Base-by-base conservation (phyloP, 37 sponge, comb jelly and placozoan genomes). In the Cliona cf. orientalis region DNA sequence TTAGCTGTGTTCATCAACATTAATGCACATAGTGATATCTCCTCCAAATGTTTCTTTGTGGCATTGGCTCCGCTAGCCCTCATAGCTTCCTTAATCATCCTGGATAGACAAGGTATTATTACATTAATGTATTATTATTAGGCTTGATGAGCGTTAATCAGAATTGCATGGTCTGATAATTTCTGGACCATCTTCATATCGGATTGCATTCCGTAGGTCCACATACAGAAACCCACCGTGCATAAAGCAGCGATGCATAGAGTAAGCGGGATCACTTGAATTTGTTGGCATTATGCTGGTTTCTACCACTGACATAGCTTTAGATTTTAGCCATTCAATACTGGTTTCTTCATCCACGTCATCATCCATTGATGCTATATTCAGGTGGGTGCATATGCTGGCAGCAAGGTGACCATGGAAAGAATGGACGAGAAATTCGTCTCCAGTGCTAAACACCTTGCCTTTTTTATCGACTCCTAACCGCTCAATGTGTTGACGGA, bases 151-250 rank as follows among this genome's bases (percentile, higher is more conserved):
- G n/a, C n/a, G n/a, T n/a, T n/a, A n/a, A n/a, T n/a, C n/a, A n/a
- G n/a, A n/a, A n/a, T 34, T 69, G 41, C 69, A 69, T 6, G 17
- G 58, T 46, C 58, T 7, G 25, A 74, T 49, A 12, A 74, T 74
- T 6, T 55, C 32, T 12, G 53, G 56, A 46, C 75, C 75, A 35
- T 74, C 28, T 49, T 74, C 75, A 11, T 26, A 55, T 7, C 75
- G 28, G 17, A 74, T 74, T 26, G 75, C 57, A 22, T 74, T 12
- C 9, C 75, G 58, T 4, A 74, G 75, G 29, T 55, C 58, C 9
- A 74, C 58, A n/a, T 74, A 74, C 33, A 74, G 29, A 49, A 74
- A 74, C 35, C 9, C 12, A 9, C 5, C 4, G 36, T 74, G 58
- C 22, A 74, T 14, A 23, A 70, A 70, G 22, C 41, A 14, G 19